Percentiles rank a stretch among this genome's conserved stretches.
These are phyloP conservation scores for Troides oblongomaculatus DNA, from an alignment of 2,888 invertebrate species.

Conservation along the genomic window DNA sequence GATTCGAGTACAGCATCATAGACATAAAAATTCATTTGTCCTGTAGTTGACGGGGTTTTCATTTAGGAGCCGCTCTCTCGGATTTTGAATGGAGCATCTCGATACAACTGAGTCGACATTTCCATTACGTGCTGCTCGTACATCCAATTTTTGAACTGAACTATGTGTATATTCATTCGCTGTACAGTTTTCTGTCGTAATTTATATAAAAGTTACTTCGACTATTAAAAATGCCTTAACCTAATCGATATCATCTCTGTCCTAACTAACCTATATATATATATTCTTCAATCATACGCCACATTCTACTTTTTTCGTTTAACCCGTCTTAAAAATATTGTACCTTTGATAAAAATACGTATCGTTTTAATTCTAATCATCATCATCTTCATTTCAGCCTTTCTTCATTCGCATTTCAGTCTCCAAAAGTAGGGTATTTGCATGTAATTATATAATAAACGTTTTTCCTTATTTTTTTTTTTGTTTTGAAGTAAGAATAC, in stretches of 20 bases:
- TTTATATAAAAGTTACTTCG: not conserved
- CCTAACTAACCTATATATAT: no score
- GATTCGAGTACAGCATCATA: constrained; percentile 3
- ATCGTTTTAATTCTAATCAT: no score
- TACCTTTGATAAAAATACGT: no score
- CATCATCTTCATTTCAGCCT: no score
- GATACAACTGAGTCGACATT: constrained; percentile 26
- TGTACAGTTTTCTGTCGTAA: not conserved
- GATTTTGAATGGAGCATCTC: constrained; percentile 24
- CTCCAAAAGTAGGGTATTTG: not conserved
- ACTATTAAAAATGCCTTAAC: no score
- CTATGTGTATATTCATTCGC: constrained; percentile 15
- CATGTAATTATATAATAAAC: not conserved
- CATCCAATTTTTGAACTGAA: constrained; percentile 18
- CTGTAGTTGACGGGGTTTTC: constrained; percentile 22
- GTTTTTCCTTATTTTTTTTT: not conserved
- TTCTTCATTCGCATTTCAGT: no score
- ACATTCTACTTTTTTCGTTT: no score
- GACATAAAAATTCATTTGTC: constrained; percentile 18
- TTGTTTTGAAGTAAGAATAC: constrained; percentile 9
- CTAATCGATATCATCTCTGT: no score
- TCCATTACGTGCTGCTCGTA: constrained; percentile 20
- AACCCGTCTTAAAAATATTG: no score
- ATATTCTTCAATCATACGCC: no score
- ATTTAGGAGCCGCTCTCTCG: constrained; percentile 21